Evolutionary conservation across 2,797 vertebrate genomes (phyloP).

Genomic region (Austrolebias charrua): DNA sequence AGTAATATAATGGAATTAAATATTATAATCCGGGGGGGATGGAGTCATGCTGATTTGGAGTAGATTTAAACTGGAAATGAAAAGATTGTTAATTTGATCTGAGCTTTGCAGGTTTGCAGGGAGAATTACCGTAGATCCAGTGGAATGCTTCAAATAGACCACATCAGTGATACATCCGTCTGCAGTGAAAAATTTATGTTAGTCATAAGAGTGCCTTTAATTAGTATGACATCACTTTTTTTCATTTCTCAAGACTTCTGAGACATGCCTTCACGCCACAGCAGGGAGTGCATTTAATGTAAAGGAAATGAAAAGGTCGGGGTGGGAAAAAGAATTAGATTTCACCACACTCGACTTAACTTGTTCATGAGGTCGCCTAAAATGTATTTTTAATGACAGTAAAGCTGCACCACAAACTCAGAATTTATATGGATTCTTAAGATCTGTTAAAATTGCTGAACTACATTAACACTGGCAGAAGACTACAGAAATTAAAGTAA

Average conservation of each 20-base stretch:
- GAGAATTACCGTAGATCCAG: constrained; percentile 34
- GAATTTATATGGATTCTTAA: not conserved
- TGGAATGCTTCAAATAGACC: constrained; percentile 10
- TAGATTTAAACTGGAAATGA: constrained; percentile 42
- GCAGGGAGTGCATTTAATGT: constrained; percentile 9
- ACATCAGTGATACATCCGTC: constrained; percentile 46
- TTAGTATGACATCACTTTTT: constrained; percentile 53
- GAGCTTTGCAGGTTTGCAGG: constrained; percentile 31
- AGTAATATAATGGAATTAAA: constrained; percentile 52
- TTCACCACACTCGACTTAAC: constrained; percentile 12
- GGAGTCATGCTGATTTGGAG: constrained; percentile 25
- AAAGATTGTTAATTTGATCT: constrained; percentile 46
- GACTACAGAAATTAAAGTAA: not conserved
- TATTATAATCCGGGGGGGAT: constrained; percentile 25
- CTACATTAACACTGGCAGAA: not conserved
- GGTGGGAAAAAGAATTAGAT: constrained; percentile 8
- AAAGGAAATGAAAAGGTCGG: constrained; percentile 33
- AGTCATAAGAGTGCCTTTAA: constrained; percentile 41
- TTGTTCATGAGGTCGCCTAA: constrained; percentile 8
- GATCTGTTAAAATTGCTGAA: not conserved
- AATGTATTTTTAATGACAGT: constrained; percentile 6
- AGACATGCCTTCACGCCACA: constrained; percentile 2
- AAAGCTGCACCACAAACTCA: not conserved
- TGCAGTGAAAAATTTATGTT: constrained; percentile 55
- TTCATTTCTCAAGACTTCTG: not conserved